These are phyloP conservation scores for Mionectes olivaceus DNA, from an alignment of 2,797 vertebrate species.

Conservation along the genomic window DNA sequence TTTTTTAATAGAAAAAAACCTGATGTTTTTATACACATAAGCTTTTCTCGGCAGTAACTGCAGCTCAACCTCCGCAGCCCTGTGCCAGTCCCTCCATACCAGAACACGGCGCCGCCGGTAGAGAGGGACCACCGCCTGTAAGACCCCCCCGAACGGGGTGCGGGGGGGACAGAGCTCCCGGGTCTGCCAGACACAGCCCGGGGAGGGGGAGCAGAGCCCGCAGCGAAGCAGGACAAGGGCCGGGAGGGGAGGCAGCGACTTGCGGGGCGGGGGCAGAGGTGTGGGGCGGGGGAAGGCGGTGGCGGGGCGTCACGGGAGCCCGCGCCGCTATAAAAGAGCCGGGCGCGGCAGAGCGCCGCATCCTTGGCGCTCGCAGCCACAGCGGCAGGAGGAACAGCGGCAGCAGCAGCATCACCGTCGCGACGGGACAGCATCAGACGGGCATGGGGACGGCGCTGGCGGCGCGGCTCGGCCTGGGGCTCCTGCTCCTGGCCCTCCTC, in stretches of 20 bases:
- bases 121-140: rapidly evolving
- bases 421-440: background rate
- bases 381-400: background rate
- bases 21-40: background rate
- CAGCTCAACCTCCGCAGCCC: background rate
- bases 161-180: rapidly evolving
- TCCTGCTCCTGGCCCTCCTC: conserved; percentile 78
- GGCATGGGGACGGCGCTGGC: conserved; percentile 77
- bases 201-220: background rate
- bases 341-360: background rate
- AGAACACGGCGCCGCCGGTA: rapidly evolving
- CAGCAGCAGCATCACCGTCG: background rate
- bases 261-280: background rate
- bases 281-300: background rate
- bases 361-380: background rate
- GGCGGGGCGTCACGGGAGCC: conserved; percentile 53
- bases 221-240: too few relatives aligned
- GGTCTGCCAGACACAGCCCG: rapidly evolving
- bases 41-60: background rate
- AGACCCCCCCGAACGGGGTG: rapidly evolving
- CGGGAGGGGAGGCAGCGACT: background rate
- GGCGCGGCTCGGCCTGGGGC: conserved; percentile 77
- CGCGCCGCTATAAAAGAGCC: conserved; percentile 65
- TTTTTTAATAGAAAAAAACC: background rate
- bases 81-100: rapidly evolving